Evolutionary conservation across 1,140 invertebrate species (phyloP).

Genomic region (Pseudobourletiella spinata): DNA sequence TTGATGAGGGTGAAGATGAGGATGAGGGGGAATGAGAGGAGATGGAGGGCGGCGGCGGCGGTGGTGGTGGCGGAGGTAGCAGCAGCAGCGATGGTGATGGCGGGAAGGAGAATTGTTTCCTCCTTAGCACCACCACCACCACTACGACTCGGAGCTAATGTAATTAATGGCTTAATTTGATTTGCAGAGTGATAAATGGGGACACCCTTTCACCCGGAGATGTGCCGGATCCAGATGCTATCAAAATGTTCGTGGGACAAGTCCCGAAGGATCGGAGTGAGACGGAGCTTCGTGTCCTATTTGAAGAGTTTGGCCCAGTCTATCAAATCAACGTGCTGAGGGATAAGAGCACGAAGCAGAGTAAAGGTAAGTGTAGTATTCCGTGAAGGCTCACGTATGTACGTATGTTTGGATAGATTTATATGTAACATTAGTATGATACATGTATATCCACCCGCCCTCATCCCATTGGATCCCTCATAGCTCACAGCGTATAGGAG

Average conservation of each 20-base stretch:
- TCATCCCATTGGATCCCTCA: too few species aligned
- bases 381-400: too few species aligned
- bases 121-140: constrained; percentile 16
- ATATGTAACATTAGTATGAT: too few species aligned
- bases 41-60: too few species aligned
- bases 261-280: constrained; percentile 84
- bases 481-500: too few species aligned
- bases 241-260: constrained; percentile 96
- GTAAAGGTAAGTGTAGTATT: constrained; percentile 97
- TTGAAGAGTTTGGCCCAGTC: constrained; percentile 91
- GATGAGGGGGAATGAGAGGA: not conserved
- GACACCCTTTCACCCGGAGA: constrained; percentile 34
- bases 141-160: too few species aligned
- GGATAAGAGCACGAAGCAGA: constrained; percentile 90
- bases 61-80: too few species aligned
- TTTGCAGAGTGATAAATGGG: constrained; percentile 37
- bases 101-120: constrained; percentile 24
- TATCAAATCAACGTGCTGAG: constrained; percentile 96
- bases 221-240: constrained; percentile 87
- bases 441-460: too few species aligned
- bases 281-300: constrained; percentile 76
- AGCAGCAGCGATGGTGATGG: too few species aligned
- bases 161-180: constrained; percentile 32
- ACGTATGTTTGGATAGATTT: too few species aligned
- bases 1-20: not conserved